Evolutionary conservation across 2,888 invertebrate genomes (phyloP).

Genomic region (Sarcophaga caerulescens): DNA sequence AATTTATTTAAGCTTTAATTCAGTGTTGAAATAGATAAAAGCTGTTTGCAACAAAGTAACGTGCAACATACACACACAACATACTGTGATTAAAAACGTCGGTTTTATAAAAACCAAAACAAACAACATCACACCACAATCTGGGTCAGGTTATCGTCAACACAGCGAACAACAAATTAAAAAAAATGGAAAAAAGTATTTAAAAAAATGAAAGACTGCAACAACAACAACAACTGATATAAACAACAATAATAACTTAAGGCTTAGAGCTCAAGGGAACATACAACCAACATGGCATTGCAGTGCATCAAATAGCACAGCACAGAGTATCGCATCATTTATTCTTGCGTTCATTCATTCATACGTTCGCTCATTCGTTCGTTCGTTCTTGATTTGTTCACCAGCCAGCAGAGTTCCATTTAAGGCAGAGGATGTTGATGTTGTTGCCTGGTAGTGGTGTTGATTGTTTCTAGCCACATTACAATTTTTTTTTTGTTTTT

Average conservation of each 20-base stretch:
- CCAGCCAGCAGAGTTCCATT: too few species aligned
- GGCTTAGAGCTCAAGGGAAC: constrained; percentile 51
- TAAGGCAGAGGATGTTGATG: too few species aligned
- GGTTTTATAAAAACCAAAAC: not conserved
- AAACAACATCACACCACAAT: constrained; percentile 25
- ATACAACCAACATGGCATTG: constrained; percentile 4
- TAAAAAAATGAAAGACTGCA: not conserved
- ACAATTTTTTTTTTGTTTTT: not conserved
- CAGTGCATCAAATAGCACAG: not conserved
- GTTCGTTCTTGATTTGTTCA: too few species aligned
- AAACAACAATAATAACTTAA: constrained; percentile 36
- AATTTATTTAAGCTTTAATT: constrained; percentile 25
- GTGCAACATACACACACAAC: constrained; percentile 6
- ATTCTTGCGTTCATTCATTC: not conserved
- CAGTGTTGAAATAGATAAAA: not conserved
- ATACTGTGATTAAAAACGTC: constrained; percentile 43
- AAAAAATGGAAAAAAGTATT: not conserved
- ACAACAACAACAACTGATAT: not conserved
- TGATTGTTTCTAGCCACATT: not conserved
- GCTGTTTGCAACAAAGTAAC: constrained; percentile 17
- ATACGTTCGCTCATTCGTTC: too few species aligned
- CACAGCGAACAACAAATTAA: not conserved
- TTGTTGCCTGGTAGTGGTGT: not conserved
- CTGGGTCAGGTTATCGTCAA: constrained; percentile 57
- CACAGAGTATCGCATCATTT: not conserved